phyloP scores from a whole-genome alignment of 2,888 invertebrate genomes.

The Acanthosepion lycidas region DNA sequence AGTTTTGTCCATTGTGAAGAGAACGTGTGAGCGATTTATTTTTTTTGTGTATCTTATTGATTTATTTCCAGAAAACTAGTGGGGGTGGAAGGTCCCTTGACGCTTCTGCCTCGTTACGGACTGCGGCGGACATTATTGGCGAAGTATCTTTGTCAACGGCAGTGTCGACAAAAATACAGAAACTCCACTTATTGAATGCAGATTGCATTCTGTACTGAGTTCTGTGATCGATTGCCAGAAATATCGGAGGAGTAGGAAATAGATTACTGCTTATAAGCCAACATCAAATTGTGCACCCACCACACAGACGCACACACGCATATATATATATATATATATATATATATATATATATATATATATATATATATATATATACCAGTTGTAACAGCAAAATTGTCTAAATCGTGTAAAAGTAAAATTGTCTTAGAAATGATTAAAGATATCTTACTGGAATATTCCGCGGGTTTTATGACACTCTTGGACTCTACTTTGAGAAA shows the following conservation, averaged over 20 bases:
- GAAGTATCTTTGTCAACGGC: background rate
- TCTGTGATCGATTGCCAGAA: background rate
- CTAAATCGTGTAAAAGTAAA: too few relatives aligned
- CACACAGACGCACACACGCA: too few relatives aligned
- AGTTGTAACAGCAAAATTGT: too few relatives aligned
- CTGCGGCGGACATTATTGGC: background rate
- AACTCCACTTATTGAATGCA: background rate
- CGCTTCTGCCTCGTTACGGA: background rate
- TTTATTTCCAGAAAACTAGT: background rate
- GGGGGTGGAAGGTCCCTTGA: background rate
- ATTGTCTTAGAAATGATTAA: too few relatives aligned
- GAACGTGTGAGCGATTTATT: background rate
- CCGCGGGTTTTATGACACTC: too few relatives aligned
- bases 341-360: too few relatives aligned
- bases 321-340: too few relatives aligned
- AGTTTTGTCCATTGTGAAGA: background rate
- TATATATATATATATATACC: too few relatives aligned
- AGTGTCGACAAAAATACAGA: background rate
- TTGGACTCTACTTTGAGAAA: too few relatives aligned
- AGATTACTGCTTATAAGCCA: too few relatives aligned
- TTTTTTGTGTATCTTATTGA: background rate
- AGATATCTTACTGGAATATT: too few relatives aligned
- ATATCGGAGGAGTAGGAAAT: background rate
- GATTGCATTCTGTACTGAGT: background rate
- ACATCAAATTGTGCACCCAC: too few relatives aligned